Conservation (phyloP, 37 sponge, comb jelly and placozoan species). For the Aplysina aerophoba region DNA sequence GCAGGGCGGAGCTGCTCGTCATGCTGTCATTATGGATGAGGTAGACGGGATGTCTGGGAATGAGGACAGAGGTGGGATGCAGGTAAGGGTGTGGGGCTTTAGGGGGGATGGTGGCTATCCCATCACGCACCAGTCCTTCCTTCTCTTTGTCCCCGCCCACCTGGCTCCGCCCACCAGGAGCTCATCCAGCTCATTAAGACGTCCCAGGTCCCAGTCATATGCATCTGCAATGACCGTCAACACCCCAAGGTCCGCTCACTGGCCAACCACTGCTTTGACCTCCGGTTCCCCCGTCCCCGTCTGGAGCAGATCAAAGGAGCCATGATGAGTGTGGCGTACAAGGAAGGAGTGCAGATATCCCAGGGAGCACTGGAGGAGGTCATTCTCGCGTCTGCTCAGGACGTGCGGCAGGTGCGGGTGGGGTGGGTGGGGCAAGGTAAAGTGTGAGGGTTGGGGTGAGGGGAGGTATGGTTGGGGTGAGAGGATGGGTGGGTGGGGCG, state of each 20-base stretch:
- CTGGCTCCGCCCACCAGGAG: conserved; percentile 74
- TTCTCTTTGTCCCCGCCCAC: background rate
- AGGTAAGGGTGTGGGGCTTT: conserved; percentile 38
- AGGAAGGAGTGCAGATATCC: conserved; percentile 87
- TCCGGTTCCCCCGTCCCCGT: conserved; percentile 81
- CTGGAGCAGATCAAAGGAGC: conserved; percentile 93
- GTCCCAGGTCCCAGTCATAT: conserved; percentile 89
- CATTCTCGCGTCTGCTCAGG: conserved; percentile 80
- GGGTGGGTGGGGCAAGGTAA: too few relatives aligned
- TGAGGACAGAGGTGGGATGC: conserved; percentile 94
- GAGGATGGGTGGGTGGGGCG: background rate
- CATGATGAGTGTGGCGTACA: conserved; percentile 90
- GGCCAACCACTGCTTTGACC: conserved; percentile 90
- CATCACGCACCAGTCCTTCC: background rate
- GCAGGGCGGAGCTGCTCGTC: conserved; percentile 42
- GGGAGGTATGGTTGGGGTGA: background rate
- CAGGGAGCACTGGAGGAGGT: conserved; percentile 81
- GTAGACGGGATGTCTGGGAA: conserved; percentile 99
- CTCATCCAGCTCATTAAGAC: conserved; percentile 90
- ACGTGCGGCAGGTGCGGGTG: conserved; percentile 76
- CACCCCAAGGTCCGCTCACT: conserved; percentile 91
- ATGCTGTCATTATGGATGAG: conserved; percentile 96
- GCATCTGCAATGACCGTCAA: conserved; percentile 97
- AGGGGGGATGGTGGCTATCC: background rate
- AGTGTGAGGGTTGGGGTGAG: too few relatives aligned